A percentile compares a stretch with the other conserved stretches of the same genome.
phyloP scores from a whole-genome alignment of 1,140 invertebrate genomes.

The Orussus abietinus region DNA sequence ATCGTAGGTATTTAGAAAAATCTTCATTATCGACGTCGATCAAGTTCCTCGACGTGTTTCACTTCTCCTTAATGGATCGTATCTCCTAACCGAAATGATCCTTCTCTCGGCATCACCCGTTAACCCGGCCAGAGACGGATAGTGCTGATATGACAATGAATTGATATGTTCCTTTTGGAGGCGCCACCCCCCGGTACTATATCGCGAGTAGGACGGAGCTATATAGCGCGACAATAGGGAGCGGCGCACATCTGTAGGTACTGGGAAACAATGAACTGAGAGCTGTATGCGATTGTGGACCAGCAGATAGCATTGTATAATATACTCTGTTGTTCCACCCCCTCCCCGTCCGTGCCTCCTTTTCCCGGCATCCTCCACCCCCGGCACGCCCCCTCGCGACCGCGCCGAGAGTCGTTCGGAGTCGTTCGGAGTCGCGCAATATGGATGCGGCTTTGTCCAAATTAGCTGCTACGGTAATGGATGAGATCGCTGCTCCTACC shows the following conservation, averaged over 20 bases:
- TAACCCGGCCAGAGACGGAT: constrained; percentile 14
- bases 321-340: constrained; percentile 45
- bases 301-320: constrained; percentile 48
- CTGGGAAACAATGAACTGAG: constrained; percentile 43
- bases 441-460: too few species aligned
- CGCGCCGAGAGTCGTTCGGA: too few species aligned
- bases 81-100: too few species aligned
- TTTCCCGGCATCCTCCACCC: constrained; percentile 22
- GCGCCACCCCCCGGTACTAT: constrained; percentile 19
- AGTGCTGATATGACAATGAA: constrained; percentile 40
- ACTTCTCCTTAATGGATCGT: too few species aligned
- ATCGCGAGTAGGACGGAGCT: background rate
- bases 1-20: too few species aligned
- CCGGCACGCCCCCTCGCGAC: background rate
- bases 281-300: constrained; percentile 43
- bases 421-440: too few species aligned
- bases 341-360: constrained; percentile 20
- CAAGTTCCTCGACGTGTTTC: too few species aligned
- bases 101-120: background rate
- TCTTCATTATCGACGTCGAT: too few species aligned
- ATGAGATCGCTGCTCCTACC: too few species aligned
- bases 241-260: constrained; percentile 42
- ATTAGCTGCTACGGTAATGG: too few species aligned
- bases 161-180: constrained; percentile 39
- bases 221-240: constrained; percentile 38